Evolutionary conservation across 35 echinoderm and acorn worm species (phyloP).

Genomic region (Anneissia japonica): DNA sequence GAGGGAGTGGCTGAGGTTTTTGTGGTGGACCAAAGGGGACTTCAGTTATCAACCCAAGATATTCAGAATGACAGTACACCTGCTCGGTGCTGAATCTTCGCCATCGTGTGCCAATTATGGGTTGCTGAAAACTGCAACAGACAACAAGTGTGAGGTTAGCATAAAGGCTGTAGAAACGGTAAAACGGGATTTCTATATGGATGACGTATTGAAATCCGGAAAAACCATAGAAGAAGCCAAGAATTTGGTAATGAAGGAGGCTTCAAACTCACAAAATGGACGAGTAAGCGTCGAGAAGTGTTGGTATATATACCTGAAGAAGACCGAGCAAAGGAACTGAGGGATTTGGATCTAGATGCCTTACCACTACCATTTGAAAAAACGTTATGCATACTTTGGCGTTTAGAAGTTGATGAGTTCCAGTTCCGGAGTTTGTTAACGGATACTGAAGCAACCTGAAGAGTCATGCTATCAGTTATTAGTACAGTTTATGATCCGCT

Average conservation of each 20-base stretch:
- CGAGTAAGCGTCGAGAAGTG: slow-evolving; percentile 20
- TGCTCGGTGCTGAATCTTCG: slow-evolving; percentile 69
- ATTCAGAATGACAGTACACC: slow-evolving; percentile 47
- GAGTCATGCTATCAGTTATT: slow-evolving; percentile 16
- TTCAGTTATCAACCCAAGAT: slow-evolving; percentile 12
- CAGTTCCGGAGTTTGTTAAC: slow-evolving; percentile 33
- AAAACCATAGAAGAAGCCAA: background rate
- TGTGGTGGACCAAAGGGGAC: slow-evolving; percentile 69
- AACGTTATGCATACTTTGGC: slow-evolving; percentile 49
- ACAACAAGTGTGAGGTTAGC: slow-evolving; percentile 13
- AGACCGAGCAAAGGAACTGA: slow-evolving; percentile 28
- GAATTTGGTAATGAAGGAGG: slow-evolving; percentile 28
- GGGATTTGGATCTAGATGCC: slow-evolving; percentile 17
- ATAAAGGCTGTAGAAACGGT: slow-evolving; percentile 15
- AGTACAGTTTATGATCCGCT: slow-evolving; percentile 61
- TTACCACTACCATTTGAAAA: slow-evolving; percentile 35
- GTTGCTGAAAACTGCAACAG: slow-evolving; percentile 33
- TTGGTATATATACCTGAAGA: slow-evolving; percentile 25
- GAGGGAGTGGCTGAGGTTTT: slow-evolving; percentile 36
- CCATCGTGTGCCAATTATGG: slow-evolving; percentile 53
- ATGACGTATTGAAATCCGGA: slow-evolving; percentile 55
- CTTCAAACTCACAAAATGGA: slow-evolving; percentile 56
- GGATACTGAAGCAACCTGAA: slow-evolving; percentile 25
- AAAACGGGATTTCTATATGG: slow-evolving; percentile 48
- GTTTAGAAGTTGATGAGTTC: slow-evolving; percentile 43